These are phyloP conservation scores for Drosophila nannoptera DNA, from an alignment of 1,140 invertebrate species.

Conservation along the genomic window DNA sequence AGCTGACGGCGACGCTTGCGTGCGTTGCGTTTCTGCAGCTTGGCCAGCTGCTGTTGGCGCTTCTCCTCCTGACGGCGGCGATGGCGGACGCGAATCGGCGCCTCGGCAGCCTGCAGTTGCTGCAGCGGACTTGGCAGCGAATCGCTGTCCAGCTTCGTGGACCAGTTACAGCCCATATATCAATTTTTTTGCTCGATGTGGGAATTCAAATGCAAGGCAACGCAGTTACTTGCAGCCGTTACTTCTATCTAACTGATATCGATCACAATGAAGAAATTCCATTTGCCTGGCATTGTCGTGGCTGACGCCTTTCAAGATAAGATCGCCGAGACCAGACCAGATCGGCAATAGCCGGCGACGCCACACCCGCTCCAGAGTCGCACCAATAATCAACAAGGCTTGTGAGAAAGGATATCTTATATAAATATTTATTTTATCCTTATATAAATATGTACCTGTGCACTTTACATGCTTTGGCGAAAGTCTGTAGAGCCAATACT, in stretches of 20 bases:
- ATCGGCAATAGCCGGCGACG: neutral
- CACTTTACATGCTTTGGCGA: no score
- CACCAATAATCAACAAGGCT: neutral
- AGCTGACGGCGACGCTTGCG: conserved; percentile 44
- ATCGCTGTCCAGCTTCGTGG: conserved; percentile 41
- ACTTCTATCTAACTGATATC: conserved; percentile 26
- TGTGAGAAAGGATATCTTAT: no score
- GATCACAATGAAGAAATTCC: conserved; percentile 20
- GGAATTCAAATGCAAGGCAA: neutral
- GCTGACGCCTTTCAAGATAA: conserved; percentile 23
- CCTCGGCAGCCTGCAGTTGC: conserved; percentile 48
- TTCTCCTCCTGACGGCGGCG: conserved; percentile 58
- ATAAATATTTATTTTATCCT: no score
- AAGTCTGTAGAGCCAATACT: neutral
- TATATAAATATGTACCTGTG: no score
- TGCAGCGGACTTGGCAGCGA: conserved; percentile 51
- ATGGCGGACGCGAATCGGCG: conserved; percentile 7
- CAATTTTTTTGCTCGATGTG: neutral
- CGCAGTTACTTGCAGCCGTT: neutral
- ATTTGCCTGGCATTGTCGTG: conserved; percentile 21
- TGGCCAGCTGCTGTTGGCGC: conserved; percentile 52
- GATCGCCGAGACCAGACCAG: conserved; percentile 8
- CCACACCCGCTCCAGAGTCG: neutral
- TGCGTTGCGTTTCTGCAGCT: conserved; percentile 60
- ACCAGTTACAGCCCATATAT: conserved; percentile 68